Base-by-base conservation (phyloP, 2,797 vertebrate species). In the Hoplostethus mediterraneus region DNA sequence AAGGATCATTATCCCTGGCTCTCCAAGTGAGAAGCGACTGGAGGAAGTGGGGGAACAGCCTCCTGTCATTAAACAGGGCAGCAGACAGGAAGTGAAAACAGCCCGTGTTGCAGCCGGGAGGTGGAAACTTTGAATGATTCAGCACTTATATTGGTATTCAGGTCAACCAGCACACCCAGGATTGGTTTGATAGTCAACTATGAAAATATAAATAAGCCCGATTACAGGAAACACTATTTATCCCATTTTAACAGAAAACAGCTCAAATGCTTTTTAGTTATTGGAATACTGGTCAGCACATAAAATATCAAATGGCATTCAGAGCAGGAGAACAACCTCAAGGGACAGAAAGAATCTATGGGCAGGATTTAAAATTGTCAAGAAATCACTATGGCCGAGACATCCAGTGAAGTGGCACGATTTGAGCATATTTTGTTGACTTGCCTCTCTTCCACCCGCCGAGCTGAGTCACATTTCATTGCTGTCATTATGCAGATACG, bases 1-100 rank as follows among this genome's bases (percentile, higher is more conserved):
- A 79, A 64, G 68, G 68, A 79, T 90, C 82, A 66, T 92, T 89
- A 92, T 88, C 75, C 73, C 69, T 71, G 61, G 47, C 44, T 75
- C 64, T 76, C 75, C 69, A 83, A 73, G 71, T 77, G 79, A 87
- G 74, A 69, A 75, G 80, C 64, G 64, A 66, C 64, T 56, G 55
- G 45, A 63, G 38, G 54, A 78, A 42, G 59, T 63, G 56, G 40
- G 28, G 16, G 21, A 67, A 77, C 33, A 68, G 48, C 51, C 25
- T 11, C 48, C 64, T 21, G 45, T 75, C 49, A 69, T 84, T 71
- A 69, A 69, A 75, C 21, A 69, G 53, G 58, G 60, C 30, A 71
- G 17, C 44, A 59, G 38, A 60, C 49, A 53, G 6, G n/a, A 73
- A 61, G 60, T 58, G 12, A 25, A 33, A 56, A 73, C 56, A 67